Percentiles rank a stretch among this genome's conserved stretches.
phyloP scores from a whole-genome alignment of 2,888 invertebrate genomes.

The Amblyteles armatorius region DNA sequence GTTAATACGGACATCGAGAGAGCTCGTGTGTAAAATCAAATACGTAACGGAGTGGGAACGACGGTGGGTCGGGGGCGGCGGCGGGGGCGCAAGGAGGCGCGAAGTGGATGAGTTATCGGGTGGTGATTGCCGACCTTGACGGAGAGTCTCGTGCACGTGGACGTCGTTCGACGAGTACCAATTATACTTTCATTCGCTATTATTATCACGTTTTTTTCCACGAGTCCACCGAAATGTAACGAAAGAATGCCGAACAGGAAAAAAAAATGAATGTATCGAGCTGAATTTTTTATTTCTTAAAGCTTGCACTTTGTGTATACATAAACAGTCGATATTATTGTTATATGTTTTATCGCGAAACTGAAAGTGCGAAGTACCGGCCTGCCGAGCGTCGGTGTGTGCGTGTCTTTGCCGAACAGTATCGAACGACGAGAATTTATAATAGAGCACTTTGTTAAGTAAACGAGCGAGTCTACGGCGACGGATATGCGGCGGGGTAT shows the following conservation, averaged over 20 bases:
- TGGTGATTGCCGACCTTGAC: constrained; percentile 56
- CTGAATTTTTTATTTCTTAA: too few relatives aligned
- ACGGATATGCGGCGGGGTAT: not conserved
- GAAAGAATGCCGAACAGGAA: not conserved
- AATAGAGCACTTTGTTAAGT: constrained; percentile 49
- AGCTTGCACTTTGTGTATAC: too few relatives aligned
- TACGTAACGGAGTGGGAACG: constrained; percentile 22
- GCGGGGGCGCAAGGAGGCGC: constrained; percentile 28
- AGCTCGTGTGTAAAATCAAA: constrained; percentile 4
- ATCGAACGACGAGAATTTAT: constrained; percentile 10
- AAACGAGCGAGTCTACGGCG: constrained; percentile 22
- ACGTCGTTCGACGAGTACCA: constrained; percentile 26
- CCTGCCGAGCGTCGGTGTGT: not conserved
- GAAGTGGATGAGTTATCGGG: constrained; percentile 52
- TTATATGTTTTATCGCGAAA: not conserved
- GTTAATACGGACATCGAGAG: constrained; percentile 9
- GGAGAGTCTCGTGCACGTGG: constrained; percentile 57
- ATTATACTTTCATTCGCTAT: not conserved
- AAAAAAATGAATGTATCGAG: not conserved
- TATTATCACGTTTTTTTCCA: too few relatives aligned
- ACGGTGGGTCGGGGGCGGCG: not conserved
- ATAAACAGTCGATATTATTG: not conserved
- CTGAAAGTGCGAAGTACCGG: not conserved
- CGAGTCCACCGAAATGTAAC: constrained; percentile 26
- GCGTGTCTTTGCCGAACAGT: not conserved